These are phyloP conservation scores for Ciona savignyi DNA, from an alignment of 23 tunicate species.

Conservation along the genomic window DNA sequence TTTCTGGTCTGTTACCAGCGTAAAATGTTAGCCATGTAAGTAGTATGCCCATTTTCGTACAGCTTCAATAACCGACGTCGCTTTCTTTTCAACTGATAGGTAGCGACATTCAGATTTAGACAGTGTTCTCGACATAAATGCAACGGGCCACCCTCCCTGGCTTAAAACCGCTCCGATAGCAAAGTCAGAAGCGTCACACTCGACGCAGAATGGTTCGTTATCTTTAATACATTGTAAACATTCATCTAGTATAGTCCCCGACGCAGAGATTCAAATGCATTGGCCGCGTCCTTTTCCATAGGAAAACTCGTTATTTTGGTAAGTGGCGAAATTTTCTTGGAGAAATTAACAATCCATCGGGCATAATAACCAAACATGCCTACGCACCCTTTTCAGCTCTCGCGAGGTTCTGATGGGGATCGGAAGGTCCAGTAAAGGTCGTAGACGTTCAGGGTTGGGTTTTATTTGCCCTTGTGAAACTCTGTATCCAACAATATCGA, in stretches of 20 bases:
- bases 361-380: conserved; percentile 13
- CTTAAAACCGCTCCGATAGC: conserved; percentile 13
- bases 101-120: conserved; percentile 5
- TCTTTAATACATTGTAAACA: conserved; percentile 9
- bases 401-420: too few species aligned
- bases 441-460: neutral
- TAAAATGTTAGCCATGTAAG: conserved; percentile 4
- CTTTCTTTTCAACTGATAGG: conserved; percentile 41
- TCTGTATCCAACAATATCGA: neutral
- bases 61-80: conserved; percentile 34
- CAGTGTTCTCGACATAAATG: too few species aligned
- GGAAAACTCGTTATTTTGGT: conserved; percentile 3
- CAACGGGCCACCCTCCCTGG: conserved; percentile 36
- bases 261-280: conserved; percentile 15
- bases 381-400: too few species aligned
- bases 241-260: too few species aligned
- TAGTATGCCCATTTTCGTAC: conserved; percentile 27
- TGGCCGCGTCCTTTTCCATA: neutral
- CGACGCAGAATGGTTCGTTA: conserved; percentile 17
- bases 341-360: conserved; percentile 14
- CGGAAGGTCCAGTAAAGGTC: too few species aligned
- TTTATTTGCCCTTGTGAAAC: neutral
- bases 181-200: conserved; percentile 31
- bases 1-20: conserved; percentile 27
- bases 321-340: conserved; percentile 11